phyloP scores from a whole-genome alignment of 53 echinoderm and acorn worm genomes.

The Glandiceps talaboti region DNA sequence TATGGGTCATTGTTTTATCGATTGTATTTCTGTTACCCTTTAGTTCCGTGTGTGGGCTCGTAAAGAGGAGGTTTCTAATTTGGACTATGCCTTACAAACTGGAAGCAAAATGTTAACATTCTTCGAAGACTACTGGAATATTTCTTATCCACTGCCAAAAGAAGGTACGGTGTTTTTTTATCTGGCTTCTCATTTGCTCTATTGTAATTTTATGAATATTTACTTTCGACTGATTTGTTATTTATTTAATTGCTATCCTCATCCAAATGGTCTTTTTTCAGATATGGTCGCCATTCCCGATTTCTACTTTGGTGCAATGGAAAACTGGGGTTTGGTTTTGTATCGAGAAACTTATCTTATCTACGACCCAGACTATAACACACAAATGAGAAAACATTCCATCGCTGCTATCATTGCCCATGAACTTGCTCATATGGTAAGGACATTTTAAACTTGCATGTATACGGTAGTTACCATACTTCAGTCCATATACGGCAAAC shows the following conservation, averaged over 20 bases:
- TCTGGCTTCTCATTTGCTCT: too few relatives aligned
- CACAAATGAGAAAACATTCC: background rate
- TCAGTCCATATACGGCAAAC: too few relatives aligned
- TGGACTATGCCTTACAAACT: background rate
- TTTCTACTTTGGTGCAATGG: background rate
- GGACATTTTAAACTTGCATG: background rate
- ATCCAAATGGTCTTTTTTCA: background rate
- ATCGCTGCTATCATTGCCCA: background rate
- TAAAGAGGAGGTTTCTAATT: background rate
- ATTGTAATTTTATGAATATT: too few relatives aligned
- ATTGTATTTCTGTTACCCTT: too few relatives aligned
- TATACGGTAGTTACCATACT: too few relatives aligned
- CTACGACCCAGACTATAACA: background rate
- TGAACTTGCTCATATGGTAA: background rate
- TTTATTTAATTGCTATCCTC: too few relatives aligned
- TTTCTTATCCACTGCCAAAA: background rate
- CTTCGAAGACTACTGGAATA: background rate
- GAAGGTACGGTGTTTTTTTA: background rate
- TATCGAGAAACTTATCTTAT: background rate
- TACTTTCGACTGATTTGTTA: too few relatives aligned
- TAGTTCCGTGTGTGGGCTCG: background rate
- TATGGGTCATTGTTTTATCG: too few relatives aligned
- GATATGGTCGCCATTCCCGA: background rate
- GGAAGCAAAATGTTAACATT: background rate
- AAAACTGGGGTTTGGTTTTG: background rate